Percentiles rank a stretch among this genome's conserved stretches.
phyloP scores from a whole-genome alignment of 2,797 vertebrate genomes.

The Pseudomugil tenellus region DNA sequence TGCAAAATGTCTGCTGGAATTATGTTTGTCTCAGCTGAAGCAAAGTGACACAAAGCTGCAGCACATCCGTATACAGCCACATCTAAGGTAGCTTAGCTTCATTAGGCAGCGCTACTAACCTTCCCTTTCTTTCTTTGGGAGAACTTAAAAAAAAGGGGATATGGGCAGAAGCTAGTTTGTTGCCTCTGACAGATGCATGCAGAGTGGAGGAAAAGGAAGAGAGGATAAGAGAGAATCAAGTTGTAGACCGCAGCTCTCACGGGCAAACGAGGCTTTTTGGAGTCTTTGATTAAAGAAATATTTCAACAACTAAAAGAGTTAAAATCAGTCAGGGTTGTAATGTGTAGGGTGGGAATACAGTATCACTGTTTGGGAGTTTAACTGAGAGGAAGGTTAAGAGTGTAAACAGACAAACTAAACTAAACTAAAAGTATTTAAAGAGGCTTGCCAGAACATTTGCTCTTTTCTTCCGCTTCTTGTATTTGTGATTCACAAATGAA shows the following conservation, averaged over 20 bases:
- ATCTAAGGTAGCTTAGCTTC: neutral
- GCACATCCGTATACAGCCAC: conserved; percentile 31
- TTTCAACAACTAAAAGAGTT: neutral
- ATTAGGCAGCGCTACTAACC: conserved; percentile 75
- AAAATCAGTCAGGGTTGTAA: conserved; percentile 1
- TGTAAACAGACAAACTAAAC: neutral
- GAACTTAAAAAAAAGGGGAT: conserved; percentile 85
- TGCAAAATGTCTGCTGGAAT: conserved; percentile 10
- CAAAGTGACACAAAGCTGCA: conserved; percentile 16
- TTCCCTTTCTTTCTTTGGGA: conserved; percentile 85
- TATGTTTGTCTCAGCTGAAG: neutral
- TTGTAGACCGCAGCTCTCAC: conserved; percentile 25
- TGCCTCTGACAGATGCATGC: conserved; percentile 79
- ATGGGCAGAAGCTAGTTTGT: conserved; percentile 80
- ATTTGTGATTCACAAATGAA: neutral
- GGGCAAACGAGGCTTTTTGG: conserved; percentile 1
- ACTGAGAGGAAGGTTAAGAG: neutral
- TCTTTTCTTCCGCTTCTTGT: neutral
- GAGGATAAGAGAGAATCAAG: conserved; percentile 47
- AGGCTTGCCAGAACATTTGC: neutral
- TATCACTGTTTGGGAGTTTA: neutral
- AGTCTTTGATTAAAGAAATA: conserved; percentile 5
- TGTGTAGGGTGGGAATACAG: neutral
- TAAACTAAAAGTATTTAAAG: neutral
- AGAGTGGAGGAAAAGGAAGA: conserved; percentile 53